Evolutionary conservation across 2,113 vertebrate species (phyloP).

Genomic region (Danio rerio): DNA sequence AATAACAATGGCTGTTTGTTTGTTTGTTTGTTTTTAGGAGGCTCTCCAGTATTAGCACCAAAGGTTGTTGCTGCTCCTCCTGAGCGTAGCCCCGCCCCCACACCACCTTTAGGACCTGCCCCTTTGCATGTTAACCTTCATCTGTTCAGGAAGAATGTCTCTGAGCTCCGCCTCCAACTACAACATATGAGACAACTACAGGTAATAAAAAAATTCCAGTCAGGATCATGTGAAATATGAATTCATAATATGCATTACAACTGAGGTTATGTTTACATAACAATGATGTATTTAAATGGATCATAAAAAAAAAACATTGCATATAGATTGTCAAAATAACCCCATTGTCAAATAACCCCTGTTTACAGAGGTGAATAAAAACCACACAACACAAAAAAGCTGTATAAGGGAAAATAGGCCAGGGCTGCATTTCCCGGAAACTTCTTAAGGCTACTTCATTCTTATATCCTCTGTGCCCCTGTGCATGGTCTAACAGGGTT

Average conservation of each 20-base stretch:
- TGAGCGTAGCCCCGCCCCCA: constrained; percentile 68
- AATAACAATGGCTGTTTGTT: not conserved
- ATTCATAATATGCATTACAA: not conserved
- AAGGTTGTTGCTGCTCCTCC: constrained; percentile 67
- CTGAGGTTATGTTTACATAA: not conserved
- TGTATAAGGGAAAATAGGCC: too few relatives aligned
- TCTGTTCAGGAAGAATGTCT: constrained; percentile 86
- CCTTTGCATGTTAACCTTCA: constrained; percentile 85
- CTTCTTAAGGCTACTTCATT: too few relatives aligned
- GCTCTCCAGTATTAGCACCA: constrained; percentile 71
- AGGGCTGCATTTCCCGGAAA: too few relatives aligned
- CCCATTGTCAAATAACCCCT: too few relatives aligned
- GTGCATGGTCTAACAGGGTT: too few relatives aligned
- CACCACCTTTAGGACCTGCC: constrained; percentile 44
- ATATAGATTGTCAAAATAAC: too few relatives aligned
- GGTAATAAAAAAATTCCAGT: constrained; percentile 73
- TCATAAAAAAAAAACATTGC: too few relatives aligned
- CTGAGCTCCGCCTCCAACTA: constrained; percentile 89
- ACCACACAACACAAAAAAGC: too few relatives aligned
- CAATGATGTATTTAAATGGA: too few relatives aligned
- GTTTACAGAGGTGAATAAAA: too few relatives aligned
- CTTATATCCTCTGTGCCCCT: too few relatives aligned
- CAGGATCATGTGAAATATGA: not conserved
- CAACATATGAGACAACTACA: constrained; percentile 93
- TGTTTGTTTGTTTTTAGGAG: constrained; percentile 69